Conservation (phyloP, 2,113 vertebrate species). For the Ophiodon elongatus region DNA sequence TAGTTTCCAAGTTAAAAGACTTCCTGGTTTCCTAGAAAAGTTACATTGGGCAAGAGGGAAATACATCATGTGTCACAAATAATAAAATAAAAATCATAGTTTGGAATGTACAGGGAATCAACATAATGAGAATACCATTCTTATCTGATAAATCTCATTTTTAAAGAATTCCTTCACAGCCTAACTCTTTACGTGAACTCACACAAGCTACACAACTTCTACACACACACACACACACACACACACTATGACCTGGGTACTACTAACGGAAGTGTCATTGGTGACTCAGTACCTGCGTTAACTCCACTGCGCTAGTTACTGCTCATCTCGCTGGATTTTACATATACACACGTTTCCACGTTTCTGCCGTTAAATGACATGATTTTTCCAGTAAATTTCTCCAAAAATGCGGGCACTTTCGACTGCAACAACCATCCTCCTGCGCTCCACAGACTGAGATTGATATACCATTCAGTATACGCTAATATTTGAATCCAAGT, state of each 20-base stretch:
- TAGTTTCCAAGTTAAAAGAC: not conserved
- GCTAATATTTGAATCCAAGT: constrained; percentile 12
- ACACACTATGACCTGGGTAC: not conserved
- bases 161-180: constrained; percentile 63
- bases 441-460: not conserved
- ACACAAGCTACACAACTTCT: not conserved
- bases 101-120: not conserved
- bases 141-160: constrained; percentile 21
- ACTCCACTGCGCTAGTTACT: constrained; percentile 32
- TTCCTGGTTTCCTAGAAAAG: not conserved
- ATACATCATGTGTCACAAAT: not conserved
- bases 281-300: constrained; percentile 53
- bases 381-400: constrained; percentile 6
- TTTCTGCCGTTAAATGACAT: constrained; percentile 3
- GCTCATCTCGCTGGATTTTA: constrained; percentile 52
- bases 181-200: not conserved
- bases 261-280: constrained; percentile 21
- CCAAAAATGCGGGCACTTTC: not conserved
- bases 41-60: not conserved
- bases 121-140: not conserved
- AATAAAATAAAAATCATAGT: not conserved
- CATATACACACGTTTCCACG: constrained; percentile 64
- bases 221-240: not conserved
- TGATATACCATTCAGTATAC: not conserved
- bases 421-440: not conserved